These are phyloP conservation scores for Crepidodera aurea DNA, from an alignment of 2,888 invertebrate species.

Conservation along the genomic window DNA sequence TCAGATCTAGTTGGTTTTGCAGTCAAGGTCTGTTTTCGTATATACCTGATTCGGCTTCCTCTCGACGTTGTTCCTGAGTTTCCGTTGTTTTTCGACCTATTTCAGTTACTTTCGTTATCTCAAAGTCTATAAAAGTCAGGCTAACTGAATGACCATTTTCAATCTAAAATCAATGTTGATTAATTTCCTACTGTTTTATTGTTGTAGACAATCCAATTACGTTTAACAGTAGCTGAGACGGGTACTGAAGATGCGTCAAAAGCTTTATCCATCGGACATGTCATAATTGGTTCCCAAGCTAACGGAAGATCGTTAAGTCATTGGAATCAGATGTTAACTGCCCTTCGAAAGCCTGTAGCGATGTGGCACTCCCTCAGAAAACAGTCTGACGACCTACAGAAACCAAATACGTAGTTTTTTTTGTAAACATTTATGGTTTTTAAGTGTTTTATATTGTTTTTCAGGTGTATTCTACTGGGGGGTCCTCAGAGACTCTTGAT, in stretches of 20 bases:
- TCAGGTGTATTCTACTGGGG: too few species aligned
- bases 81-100: too few species aligned
- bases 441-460: background rate
- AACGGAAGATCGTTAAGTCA: constrained; percentile 77
- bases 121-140: too few species aligned
- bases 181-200: too few species aligned
- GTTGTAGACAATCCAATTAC: constrained; percentile 74
- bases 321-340: constrained; percentile 86
- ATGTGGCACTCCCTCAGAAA: constrained; percentile 84
- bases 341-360: constrained; percentile 79
- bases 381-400: constrained; percentile 43
- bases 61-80: too few species aligned
- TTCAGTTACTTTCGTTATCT: too few species aligned
- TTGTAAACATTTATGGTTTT: background rate
- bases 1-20: too few species aligned
- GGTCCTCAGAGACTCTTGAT: too few species aligned
- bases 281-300: constrained; percentile 78
- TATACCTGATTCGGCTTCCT: too few species aligned
- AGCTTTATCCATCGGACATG: constrained; percentile 77
- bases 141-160: too few species aligned
- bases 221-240: constrained; percentile 71
- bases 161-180: too few species aligned
- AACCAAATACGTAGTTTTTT: constrained; percentile 7
- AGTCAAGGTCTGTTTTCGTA: too few species aligned
- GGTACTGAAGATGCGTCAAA: constrained; percentile 62